Conservation (phyloP, 2,113 vertebrate genomes). For the cattle (Bos taurus) region DNA sequence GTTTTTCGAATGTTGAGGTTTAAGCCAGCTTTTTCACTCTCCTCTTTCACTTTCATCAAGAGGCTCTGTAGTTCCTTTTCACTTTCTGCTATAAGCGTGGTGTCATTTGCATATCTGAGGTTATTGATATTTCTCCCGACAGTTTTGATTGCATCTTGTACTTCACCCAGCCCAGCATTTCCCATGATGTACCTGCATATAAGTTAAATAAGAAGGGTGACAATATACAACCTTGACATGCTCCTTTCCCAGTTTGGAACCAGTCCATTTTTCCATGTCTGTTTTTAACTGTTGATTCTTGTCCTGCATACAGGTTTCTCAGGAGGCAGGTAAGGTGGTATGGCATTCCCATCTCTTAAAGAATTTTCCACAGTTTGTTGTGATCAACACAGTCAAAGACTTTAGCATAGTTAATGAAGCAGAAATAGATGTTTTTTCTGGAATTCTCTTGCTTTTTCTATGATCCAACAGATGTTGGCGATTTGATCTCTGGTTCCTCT, state of each 20-base stretch:
- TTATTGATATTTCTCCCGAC: not conserved
- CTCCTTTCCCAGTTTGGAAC: not conserved
- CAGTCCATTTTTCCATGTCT: not conserved
- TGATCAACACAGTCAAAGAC: not conserved
- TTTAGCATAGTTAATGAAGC: not conserved
- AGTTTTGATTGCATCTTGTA: not conserved
- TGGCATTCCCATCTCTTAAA: not conserved
- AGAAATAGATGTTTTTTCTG: not conserved
- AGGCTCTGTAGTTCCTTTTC: not conserved
- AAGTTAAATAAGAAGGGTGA: not conserved
- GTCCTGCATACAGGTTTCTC: not conserved
- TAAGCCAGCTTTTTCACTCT: not conserved
- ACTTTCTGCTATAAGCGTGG: not conserved
- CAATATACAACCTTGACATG: not conserved
- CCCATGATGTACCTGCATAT: not conserved
- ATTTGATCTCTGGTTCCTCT: not conserved
- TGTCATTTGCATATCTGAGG: not conserved
- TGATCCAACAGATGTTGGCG: accelerated
- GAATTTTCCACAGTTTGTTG: not conserved
- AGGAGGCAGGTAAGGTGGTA: not conserved
- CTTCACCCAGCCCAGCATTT: not conserved
- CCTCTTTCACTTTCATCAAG: not conserved
- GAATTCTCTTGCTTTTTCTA: not conserved
- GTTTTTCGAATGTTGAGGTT: not conserved
- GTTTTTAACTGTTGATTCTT: not conserved